Base-by-base conservation (phyloP, 2,797 vertebrate genomes). In the Pipistrellus kuhlii region DNA sequence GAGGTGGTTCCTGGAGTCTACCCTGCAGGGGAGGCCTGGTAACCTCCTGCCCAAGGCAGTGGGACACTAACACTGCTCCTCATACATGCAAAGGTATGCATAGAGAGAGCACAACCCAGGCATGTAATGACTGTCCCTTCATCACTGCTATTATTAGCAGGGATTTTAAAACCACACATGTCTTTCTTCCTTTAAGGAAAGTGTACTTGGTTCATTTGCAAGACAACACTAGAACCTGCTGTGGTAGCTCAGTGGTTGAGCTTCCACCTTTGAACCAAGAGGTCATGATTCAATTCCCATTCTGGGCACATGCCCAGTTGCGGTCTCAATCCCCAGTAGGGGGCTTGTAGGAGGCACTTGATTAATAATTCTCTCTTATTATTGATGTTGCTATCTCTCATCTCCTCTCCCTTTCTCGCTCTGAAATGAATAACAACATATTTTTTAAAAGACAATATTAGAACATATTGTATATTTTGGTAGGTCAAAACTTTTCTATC, bases 401-500 rank as follows among this genome's bases (percentile, higher is more conserved):
- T 27, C 59, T 27, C 12, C 12, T 62, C 59, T 62, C 12, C 25
- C 59, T 62, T 62, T 62, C 59, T 62, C 59, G 30, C 59, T 30
- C 59, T 62, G 59, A 30, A 62, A 62, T 62, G 59, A 62, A 2
- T 30, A 62, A 62, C 57, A 59, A 59, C 59, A 14, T 30, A 62
- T 14, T 62, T 57, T 57, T 57, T 57, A 25, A 57, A 84, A 89
- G 93, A 88, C 62, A 81, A 69, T 38, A 38, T 84, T 68, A 81
- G 66, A 81, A 86, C 27, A 77, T 18, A 69, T 64, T 91, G 41
- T 80, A 71, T 93, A 71, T 88, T 90, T 90, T 81, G 90, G 85
- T 94, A 71, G 93, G 71, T 71, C 46, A 1, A 92, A 78, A 82
- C 69, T 90, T 89, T 90, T 90, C 76, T 94, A 91, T 73, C 55